phyloP scores from a whole-genome alignment of 2,113 vertebrate species.

The Solenodon paradoxus region DNA sequence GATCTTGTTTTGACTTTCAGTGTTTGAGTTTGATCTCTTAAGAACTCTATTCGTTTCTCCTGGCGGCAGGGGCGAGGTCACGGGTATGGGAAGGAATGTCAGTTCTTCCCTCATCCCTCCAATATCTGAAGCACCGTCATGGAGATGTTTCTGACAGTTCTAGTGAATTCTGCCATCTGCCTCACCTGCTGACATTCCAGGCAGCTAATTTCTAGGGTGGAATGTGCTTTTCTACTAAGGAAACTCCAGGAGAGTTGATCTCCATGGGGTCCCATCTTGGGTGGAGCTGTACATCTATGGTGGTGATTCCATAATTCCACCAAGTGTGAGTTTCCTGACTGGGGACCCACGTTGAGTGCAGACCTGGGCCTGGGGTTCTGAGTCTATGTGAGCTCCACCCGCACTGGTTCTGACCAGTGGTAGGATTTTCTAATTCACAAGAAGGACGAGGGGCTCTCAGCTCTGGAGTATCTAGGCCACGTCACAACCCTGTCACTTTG shows the following conservation, averaged over 20 bases:
- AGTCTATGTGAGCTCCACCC: neutral
- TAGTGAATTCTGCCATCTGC: neutral
- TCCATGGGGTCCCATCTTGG: neutral
- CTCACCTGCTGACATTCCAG: too few relatives aligned
- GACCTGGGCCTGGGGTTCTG: neutral
- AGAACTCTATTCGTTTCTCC: neutral
- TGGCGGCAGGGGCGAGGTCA: too few relatives aligned
- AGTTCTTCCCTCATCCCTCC: neutral
- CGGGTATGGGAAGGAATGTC: neutral
- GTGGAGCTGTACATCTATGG: too few relatives aligned
- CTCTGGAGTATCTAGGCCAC: neutral
- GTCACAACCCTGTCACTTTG: fast-evolving
- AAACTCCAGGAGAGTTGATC: neutral
- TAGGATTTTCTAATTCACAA: neutral
- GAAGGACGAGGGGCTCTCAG: neutral
- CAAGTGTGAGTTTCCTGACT: too few relatives aligned
- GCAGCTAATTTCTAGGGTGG: neutral
- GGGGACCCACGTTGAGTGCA: neutral
- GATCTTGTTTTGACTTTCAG: neutral
- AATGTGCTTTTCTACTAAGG: neutral
- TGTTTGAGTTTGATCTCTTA: neutral
- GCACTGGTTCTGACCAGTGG: neutral
- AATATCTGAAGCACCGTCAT: too few relatives aligned
- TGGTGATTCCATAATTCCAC: neutral
- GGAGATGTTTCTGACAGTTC: neutral